Percentiles rank a stretch among this genome's conserved stretches.
Conservation (phyloP, 2,888 invertebrate genomes). For the Lasioglossum oenotherae region DNA sequence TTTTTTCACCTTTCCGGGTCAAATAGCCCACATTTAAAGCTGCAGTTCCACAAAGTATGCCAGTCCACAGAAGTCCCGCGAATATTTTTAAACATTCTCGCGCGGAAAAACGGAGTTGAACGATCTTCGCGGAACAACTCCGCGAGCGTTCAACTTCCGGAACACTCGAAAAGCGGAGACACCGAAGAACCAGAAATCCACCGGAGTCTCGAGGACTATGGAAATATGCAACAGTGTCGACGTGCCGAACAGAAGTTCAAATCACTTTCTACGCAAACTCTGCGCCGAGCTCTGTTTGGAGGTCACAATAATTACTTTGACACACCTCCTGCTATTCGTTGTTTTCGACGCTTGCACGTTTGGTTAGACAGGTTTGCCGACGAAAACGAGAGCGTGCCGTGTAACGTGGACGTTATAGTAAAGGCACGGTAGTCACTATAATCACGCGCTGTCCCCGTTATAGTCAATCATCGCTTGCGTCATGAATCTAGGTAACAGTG, state of each 20-base stretch:
- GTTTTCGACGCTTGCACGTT: background rate
- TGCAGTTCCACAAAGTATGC: background rate
- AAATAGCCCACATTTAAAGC: too few relatives aligned
- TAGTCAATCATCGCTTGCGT: slow-evolving; percentile 5
- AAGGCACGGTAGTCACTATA: background rate
- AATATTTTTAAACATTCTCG: background rate
- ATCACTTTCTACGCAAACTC: slow-evolving; percentile 15
- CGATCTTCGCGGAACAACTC: slow-evolving; percentile 7
- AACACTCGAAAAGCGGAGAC: slow-evolving; percentile 6
- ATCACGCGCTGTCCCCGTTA: background rate
- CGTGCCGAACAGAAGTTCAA: background rate
- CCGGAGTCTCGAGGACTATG: background rate
- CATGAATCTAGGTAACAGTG: background rate
- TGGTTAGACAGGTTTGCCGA: background rate
- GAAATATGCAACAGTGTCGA: slow-evolving; percentile 12
- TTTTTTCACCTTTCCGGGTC: too few relatives aligned
- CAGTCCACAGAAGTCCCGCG: background rate
- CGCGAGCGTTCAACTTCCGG: background rate
- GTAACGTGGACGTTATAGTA: background rate
- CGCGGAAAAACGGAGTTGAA: background rate
- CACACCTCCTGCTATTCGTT: background rate
- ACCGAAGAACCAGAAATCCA: background rate
- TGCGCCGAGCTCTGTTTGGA: background rate
- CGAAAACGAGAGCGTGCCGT: background rate
- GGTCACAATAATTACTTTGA: slow-evolving; percentile 14